Evolutionary conservation across 2,888 invertebrate genomes (phyloP).

Genomic region (Hyles lineata): DNA sequence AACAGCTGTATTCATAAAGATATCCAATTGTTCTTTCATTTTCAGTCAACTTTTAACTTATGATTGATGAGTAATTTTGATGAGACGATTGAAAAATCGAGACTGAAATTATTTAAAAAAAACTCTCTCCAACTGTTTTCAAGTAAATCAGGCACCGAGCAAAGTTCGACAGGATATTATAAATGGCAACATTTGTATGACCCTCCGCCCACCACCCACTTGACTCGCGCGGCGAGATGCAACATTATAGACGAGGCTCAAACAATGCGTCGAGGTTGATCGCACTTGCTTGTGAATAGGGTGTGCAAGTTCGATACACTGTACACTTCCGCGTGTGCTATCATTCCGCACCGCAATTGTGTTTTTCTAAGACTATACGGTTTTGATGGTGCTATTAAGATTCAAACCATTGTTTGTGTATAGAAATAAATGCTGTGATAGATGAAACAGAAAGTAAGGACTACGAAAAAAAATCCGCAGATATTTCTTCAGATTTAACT

Average conservation of each 20-base stretch:
- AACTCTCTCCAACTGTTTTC: no score
- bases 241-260: conserved; percentile 40
- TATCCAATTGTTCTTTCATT: not conserved
- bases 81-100: not conserved
- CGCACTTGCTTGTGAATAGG: conserved; percentile 73
- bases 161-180: no score
- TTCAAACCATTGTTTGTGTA: not conserved
- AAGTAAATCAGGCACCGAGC: no score
- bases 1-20: not conserved
- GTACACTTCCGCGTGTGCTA: conserved; percentile 42
- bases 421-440: no score
- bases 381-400: not conserved
- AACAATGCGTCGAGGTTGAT: conserved; percentile 81
- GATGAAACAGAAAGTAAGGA: no score
- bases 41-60: not conserved
- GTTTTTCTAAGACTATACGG: not conserved
- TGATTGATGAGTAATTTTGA: no score
- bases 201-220: not conserved
- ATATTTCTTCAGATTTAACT: no score
- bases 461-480: no score
- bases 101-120: no score
- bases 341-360: conserved; percentile 1
- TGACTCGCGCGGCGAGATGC: conserved; percentile 8
- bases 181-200: not conserved
- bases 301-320: conserved; percentile 59